These are phyloP conservation scores for Dendroctonus valens DNA, from an alignment of 1,140 invertebrate species.

Conservation along the genomic window DNA sequence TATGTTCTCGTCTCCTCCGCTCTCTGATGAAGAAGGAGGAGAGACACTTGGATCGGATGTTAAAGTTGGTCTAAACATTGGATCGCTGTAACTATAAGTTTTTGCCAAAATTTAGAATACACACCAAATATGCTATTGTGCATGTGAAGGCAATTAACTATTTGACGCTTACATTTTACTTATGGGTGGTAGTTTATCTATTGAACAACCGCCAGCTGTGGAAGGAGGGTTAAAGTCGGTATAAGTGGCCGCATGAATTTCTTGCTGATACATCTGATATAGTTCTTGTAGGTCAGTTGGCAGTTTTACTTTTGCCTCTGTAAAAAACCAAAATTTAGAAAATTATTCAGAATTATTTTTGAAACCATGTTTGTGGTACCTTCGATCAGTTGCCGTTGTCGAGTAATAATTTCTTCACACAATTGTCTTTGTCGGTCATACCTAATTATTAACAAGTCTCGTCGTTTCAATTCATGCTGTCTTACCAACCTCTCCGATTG, in stretches of 20 bases:
- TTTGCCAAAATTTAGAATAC: not conserved
- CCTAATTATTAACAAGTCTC: constrained; percentile 80
- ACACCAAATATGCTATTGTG: not conserved
- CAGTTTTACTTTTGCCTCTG: constrained; percentile 66
- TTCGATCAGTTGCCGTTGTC: constrained; percentile 83
- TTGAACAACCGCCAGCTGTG: constrained; percentile 40
- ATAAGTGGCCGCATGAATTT: constrained; percentile 74
- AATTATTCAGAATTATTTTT: not conserved
- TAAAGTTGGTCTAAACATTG: constrained; percentile 41
- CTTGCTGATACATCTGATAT: constrained; percentile 82
- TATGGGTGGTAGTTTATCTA: constrained; percentile 52
- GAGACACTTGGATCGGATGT: constrained; percentile 40
- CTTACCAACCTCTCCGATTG: constrained; percentile 81
- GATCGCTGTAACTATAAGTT: constrained; percentile 45
- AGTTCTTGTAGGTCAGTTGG: constrained; percentile 80
- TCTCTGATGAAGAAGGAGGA: constrained; percentile 47
- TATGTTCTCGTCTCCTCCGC: constrained; percentile 37
- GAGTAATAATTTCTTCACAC: constrained; percentile 88
- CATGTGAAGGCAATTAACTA: too few relatives aligned
- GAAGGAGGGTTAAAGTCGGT: constrained; percentile 57
- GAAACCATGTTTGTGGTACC: constrained; percentile 53
- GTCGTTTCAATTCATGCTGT: constrained; percentile 79
- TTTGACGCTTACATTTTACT: constrained; percentile 49
- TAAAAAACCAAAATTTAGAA: constrained; percentile 16
- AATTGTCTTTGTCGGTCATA: constrained; percentile 81